Percentiles rank a stretch among this genome's conserved stretches.
phyloP scores from a whole-genome alignment of 2,113 vertebrate genomes.

The Cavia porcellus region DNA sequence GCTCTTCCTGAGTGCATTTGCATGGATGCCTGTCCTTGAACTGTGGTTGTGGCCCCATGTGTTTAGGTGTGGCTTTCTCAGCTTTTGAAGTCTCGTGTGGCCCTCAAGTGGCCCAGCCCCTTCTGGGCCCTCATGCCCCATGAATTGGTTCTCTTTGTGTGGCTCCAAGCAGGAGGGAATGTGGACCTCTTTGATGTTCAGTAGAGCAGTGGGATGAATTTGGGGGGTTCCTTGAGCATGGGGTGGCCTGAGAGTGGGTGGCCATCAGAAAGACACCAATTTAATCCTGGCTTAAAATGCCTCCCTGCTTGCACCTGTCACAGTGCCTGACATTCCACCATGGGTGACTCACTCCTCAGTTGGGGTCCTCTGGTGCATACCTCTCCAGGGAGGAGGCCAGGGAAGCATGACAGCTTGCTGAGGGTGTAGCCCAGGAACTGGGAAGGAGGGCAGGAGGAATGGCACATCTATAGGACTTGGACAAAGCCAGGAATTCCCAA shows the following conservation, averaged over 20 bases:
- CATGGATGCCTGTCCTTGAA: neutral
- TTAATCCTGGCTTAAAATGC: slow-evolving; percentile 58
- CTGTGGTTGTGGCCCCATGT: neutral
- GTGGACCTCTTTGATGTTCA: neutral
- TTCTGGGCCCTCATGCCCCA: neutral
- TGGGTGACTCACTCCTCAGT: neutral
- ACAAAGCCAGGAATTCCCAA: slow-evolving; percentile 25
- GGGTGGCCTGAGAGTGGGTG: neutral
- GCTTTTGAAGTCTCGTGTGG: slow-evolving; percentile 5
- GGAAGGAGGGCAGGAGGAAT: neutral
- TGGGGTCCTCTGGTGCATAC: neutral
- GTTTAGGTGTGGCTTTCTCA: neutral
- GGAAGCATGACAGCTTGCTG: neutral
- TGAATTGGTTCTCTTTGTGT: neutral
- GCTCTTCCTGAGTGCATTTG: neutral
- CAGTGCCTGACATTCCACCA: neutral
- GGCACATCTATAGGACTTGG: neutral
- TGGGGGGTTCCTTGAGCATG: neutral
- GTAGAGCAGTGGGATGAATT: neutral
- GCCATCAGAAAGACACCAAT: slow-evolving; percentile 33
- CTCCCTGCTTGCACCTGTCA: slow-evolving; percentile 53
- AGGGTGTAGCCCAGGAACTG: neutral
- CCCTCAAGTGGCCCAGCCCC: neutral
- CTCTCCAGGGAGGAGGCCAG: neutral
- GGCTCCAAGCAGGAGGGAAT: neutral